Evolutionary conservation across 2,113 vertebrate species (phyloP), one percentile per base, ranked within the genome.

Genomic region (Pachyramphus minor): DNA sequence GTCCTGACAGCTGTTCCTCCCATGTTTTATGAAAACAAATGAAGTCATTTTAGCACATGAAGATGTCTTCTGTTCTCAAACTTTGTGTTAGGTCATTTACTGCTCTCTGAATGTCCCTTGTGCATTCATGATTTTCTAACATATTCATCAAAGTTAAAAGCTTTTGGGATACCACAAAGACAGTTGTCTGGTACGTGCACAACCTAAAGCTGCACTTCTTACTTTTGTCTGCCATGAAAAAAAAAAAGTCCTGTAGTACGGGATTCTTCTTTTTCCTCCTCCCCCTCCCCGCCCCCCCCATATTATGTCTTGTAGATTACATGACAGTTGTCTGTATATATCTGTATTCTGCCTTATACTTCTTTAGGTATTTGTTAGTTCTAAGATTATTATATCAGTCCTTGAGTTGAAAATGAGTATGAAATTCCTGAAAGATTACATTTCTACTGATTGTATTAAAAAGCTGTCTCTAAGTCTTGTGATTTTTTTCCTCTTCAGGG

Each of bases 11-110:
- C 96, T 95, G 94, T 95, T 97, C 74, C 66, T 95, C 56, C 91
- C 44, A 60, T 84, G 77, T 87, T 95, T 87, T 94, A 82, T 82
- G 87, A 91, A 96, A 96, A 95, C 77, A 97, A 50, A 94, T 95
- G 69, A 96, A 87, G 71, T 94, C 19, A 95, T 95, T 94, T 95
- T 87, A 95, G 74, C n/a, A 72, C 31, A 95, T 92, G 91, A 97
- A 95, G 94, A 91, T 95, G 64, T 95, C 87, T 82, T 97, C 81
- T 95, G 81, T 95, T 96, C 80, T 95, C 71, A 75, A 44, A 55
- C 64, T 76, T 95, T 69, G 44, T 53, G 41, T 93, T 87, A 93
- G 93, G 73, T 96, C 84, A 64, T 78, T 95, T 78, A 58, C 66
- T 75, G 80, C 69, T 84, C 84, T 94, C 73, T 49, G 37, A 92